Percentiles rank a stretch among this genome's conserved stretches.
Evolutionary conservation across 1,140 invertebrate genomes (phyloP).

Genomic region (Bombus huntii): DNA sequence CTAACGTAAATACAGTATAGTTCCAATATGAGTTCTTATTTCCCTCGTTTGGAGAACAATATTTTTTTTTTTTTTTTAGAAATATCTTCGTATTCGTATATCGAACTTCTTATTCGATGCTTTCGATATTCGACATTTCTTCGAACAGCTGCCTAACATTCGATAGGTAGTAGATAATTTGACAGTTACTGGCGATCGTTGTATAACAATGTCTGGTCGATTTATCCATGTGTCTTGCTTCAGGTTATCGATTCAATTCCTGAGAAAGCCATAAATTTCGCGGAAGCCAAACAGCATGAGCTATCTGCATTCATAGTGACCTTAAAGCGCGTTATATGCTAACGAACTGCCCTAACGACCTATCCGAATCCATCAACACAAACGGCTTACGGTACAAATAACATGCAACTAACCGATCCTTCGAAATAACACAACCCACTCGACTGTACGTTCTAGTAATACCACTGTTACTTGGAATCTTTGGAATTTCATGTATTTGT

Average conservation of each 20-base stretch:
- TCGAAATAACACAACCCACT: neutral
- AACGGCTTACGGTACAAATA: conserved; percentile 7
- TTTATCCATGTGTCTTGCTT: conserved; percentile 4
- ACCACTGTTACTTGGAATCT: neutral
- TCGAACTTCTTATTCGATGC: neutral
- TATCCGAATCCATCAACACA: neutral
- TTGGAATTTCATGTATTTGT: neutral
- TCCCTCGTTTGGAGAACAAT: no score
- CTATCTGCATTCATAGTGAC: conserved; percentile 18
- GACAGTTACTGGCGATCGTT: neutral
- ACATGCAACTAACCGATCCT: neutral
- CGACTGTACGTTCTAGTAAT: neutral
- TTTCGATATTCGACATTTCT: neutral
- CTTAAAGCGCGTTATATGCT: conserved; percentile 18
- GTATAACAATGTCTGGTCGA: neutral
- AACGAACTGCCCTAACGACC: neutral
- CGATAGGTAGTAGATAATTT: neutral
- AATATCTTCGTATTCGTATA: neutral
- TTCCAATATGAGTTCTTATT: no score
- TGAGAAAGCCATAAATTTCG: conserved; percentile 23
- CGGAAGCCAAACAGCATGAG: conserved; percentile 9
- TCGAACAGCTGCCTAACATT: neutral
- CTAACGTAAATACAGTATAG: no score
- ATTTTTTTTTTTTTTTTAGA: no score
- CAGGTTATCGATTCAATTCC: conserved; percentile 5